These are phyloP conservation scores for Nymphalis io DNA, from an alignment of 1,140 invertebrate genomes.

Conservation along the genomic window DNA sequence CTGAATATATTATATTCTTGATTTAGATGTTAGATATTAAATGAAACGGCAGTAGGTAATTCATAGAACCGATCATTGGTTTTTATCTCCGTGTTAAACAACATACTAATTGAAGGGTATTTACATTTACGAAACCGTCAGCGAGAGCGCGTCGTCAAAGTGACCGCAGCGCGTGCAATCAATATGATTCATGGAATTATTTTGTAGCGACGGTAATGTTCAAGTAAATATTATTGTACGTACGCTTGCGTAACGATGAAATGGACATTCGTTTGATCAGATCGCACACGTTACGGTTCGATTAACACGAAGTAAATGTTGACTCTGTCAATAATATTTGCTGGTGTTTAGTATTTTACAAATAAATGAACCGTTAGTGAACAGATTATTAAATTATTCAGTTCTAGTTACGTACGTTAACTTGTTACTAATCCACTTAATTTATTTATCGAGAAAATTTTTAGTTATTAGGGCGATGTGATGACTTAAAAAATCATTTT, in stretches of 20 bases:
- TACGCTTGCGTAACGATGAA: not conserved
- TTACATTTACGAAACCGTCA: not conserved
- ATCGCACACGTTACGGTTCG: not conserved
- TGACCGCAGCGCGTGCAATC: conserved; percentile 6
- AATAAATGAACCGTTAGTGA: too few relatives aligned
- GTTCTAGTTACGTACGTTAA: too few relatives aligned
- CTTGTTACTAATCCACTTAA: too few relatives aligned
- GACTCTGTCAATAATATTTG: not conserved
- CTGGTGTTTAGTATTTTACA: not conserved
- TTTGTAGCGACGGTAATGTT: not conserved
- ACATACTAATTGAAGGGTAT: not conserved
- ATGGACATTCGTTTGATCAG: not conserved
- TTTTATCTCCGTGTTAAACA: not conserved
- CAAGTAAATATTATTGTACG: conserved; percentile 1
- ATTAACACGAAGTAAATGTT: not conserved
- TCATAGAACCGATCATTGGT: too few relatives aligned
- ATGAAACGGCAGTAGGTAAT: too few relatives aligned
- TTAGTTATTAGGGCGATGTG: too few relatives aligned
- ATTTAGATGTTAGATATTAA: too few relatives aligned
- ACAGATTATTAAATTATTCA: too few relatives aligned
- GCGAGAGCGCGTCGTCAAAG: not conserved
- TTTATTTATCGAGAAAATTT: too few relatives aligned
- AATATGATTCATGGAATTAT: conserved; percentile 5
- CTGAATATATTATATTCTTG: too few relatives aligned
- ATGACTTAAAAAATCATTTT: too few relatives aligned